Evolutionary conservation across 30 jellyfish, hydroid and myxozoan genomes (phyloP).

Genomic region (Rhopilema esculentum): DNA sequence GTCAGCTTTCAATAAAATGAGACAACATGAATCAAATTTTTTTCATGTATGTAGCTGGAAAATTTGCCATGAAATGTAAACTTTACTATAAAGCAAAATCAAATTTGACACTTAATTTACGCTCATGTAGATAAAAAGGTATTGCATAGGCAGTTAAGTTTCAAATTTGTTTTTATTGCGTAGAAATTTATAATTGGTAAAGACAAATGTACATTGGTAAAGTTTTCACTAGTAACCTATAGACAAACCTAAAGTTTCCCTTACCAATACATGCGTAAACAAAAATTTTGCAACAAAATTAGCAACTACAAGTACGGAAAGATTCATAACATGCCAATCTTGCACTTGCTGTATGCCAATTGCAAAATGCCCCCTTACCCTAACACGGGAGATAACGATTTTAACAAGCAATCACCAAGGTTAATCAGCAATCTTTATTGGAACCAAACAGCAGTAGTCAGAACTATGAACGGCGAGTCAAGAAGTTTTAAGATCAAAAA

Average conservation of each 20-base stretch:
- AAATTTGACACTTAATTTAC: slow-evolving; percentile 3
- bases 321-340: too few species aligned
- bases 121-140: neutral
- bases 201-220: neutral
- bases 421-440: too few species aligned
- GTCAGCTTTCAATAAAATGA: slow-evolving; percentile 23
- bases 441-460: too few species aligned
- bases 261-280: too few species aligned
- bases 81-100: neutral
- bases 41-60: neutral
- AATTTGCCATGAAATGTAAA: neutral
- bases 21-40: neutral
- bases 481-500: too few species aligned
- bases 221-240: slow-evolving; percentile 3
- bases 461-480: too few species aligned
- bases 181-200: neutral
- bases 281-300: too few species aligned
- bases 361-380: too few species aligned
- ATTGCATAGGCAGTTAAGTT: neutral
- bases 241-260: neutral
- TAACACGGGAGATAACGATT: too few species aligned
- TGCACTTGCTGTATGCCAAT: too few species aligned
- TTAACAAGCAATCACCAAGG: too few species aligned
- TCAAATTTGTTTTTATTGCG: slow-evolving; percentile 9
- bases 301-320: too few species aligned